Evolutionary conservation across 1,140 invertebrate genomes (phyloP), one percentile per base, ranked within the genome.

Genomic region (Psilanteris sp.): DNA sequence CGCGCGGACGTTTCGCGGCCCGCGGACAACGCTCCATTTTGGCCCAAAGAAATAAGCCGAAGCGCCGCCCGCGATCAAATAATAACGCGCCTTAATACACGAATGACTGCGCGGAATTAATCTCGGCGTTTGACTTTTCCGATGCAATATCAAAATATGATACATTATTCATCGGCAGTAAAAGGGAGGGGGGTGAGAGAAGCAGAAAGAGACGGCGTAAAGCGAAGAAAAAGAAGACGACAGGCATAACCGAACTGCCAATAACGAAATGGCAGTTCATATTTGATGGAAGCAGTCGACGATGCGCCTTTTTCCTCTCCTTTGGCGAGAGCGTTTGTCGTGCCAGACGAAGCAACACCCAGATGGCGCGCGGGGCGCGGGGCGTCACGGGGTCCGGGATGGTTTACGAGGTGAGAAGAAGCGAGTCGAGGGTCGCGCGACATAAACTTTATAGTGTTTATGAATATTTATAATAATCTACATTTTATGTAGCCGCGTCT

Each of bases 401-500:
- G 29, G 74, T 82, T 82, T 80, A 82, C 75, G 80, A 79, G 50
- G 61, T 76, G 76, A 48, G 66, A 77, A 77, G 79, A 77, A 68
- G 80, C 73, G 71, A 77, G 62, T 46, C 55, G 14, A 22, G 61
- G 55, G 61, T 41, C 24, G 46, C 66, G 79, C 55, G 78, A 81
- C 79, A 79, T 81, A 81, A 83, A 79, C 59, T 83, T 83, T 83
- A 81, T 81, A 78, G 79, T 83, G 72, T 83, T 83, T 81, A 83
- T 81, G 81, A 82, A 82, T 82, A 82, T 82, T 81, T 82, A 82
- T 82, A 81, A 78, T 81, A 82, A 82, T 81, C 74, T 80, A 81
- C 74, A 82, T 79, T 81, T 79, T 78, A 80, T 72, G 79, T 66
- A 11, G 32, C 24, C 52, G 64, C 62, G 64, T 67, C 55, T 54